These are phyloP conservation scores for Nineta flava DNA, from an alignment of 2,888 invertebrate species.

Conservation along the genomic window DNA sequence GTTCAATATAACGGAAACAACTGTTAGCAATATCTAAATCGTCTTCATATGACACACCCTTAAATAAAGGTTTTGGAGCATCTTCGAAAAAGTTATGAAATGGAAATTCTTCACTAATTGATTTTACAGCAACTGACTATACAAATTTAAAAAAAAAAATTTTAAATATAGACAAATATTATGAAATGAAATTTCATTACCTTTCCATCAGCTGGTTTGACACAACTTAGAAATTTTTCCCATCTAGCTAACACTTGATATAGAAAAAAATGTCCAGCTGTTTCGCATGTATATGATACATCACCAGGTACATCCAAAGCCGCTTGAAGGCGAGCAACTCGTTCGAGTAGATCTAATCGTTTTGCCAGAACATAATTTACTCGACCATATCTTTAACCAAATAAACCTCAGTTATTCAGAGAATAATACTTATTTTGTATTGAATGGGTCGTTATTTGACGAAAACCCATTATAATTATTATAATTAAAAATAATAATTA, in stretches of 20 bases:
- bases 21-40: constrained; percentile 82
- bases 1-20: constrained; percentile 86
- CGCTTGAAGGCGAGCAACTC: constrained; percentile 76
- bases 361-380: constrained; percentile 96
- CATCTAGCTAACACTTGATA: constrained; percentile 86
- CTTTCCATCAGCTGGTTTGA: constrained; percentile 33
- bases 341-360: constrained; percentile 71
- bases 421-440: too few species aligned
- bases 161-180: constrained; percentile 4
- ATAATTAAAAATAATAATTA: too few species aligned
- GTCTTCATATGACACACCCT: constrained; percentile 54
- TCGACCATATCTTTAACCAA: constrained; percentile 63
- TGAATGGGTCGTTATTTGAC: too few species aligned
- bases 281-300: constrained; percentile 94
- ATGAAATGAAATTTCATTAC: constrained; percentile 15
- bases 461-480: too few species aligned
- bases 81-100: constrained; percentile 87
- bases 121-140: constrained; percentile 27
- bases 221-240: constrained; percentile 65
- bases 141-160: constrained; percentile 10
- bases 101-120: constrained; percentile 71
- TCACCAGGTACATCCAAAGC: constrained; percentile 75
- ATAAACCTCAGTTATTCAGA: too few species aligned
- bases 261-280: constrained; percentile 94
- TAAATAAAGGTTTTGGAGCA: constrained; percentile 86